Evolutionary conservation across 2,797 vertebrate species (phyloP), one percentile per base, ranked within the genome.

Genomic region (Brotula barbata): DNA sequence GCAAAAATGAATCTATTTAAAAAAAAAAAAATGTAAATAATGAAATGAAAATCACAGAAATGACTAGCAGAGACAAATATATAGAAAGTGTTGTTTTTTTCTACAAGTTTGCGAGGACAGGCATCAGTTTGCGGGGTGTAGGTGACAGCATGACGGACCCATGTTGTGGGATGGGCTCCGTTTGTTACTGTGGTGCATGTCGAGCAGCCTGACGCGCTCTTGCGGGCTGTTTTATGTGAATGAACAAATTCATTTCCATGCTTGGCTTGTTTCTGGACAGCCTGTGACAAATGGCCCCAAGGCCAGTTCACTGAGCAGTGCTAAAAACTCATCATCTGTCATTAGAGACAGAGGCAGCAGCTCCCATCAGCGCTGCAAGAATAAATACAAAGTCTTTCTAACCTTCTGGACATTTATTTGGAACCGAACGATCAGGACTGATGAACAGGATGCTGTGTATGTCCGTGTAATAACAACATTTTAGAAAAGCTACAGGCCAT

Each of bases 171-270:
- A 28, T 11, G 31, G 64, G 22, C 22, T 41, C 54, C 64, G 25
- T 72, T 66, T 48, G 77, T 78, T 62, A 74, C 62, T 15, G 66
- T 42, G 73, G 65, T 71, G 84, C 78, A 48, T 53, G 68, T 60
- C 43, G 34, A 78, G 62, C 73, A 65, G 70, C 49, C 65, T 41
- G 54, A 21, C 15, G 53, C 44, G 53, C 44, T 50, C 60, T 55
- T 52, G 44, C 59, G n/a, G 77, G 65, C 66, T 77, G 76, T 85
- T 88, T 83, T 83, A 80, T 77, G 81, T 78, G 82, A 89, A 82
- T 81, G 83, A 86, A 81, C 85, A 89, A 83, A 90, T 91, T 87
- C 74, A 88, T 90, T 90, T 90, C 64, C 88, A 89, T 57, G 91
- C 84, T 73, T 75, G 78, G 77, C 77, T 90, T 78, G 68, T 64